phyloP scores from a whole-genome alignment of 2,888 invertebrate species.

The Dryadula phaetusa region DNA sequence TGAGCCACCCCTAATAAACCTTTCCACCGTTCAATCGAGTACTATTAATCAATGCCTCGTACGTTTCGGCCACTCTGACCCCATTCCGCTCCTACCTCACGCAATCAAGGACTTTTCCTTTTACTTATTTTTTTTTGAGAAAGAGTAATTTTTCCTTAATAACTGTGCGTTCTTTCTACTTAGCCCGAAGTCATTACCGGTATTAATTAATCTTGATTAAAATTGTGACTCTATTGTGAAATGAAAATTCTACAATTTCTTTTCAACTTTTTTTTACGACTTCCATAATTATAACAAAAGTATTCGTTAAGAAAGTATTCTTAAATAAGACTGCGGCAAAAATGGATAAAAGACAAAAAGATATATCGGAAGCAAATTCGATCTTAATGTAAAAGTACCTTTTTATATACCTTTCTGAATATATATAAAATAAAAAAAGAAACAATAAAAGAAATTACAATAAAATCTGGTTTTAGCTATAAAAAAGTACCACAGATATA shows the following conservation, averaged over 20 bases:
- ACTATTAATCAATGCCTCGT: slow-evolving; percentile 45
- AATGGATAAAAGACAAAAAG: background rate
- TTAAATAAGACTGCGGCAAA: background rate
- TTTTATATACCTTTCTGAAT: background rate
- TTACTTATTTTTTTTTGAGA: slow-evolving; percentile 39
- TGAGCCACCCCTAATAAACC: slow-evolving; percentile 8
- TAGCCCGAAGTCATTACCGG: slow-evolving; percentile 25
- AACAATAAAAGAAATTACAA: background rate
- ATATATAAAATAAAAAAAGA: background rate
- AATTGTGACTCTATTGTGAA: slow-evolving; percentile 19
- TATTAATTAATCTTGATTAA: slow-evolving; percentile 34
- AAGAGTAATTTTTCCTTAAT: slow-evolving; percentile 38
- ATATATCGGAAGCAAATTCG: background rate
- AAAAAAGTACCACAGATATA: background rate
- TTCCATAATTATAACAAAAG: background rate
- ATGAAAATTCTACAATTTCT: slow-evolving; percentile 13
- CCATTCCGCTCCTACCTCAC: slow-evolving; percentile 43
- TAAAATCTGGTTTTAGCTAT: too few species aligned
- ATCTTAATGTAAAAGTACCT: background rate
- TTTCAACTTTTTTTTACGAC: background rate
- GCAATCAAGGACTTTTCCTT: slow-evolving; percentile 46
- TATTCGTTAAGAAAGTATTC: background rate
- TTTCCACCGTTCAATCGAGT: slow-evolving; percentile 33
- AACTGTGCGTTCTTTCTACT: slow-evolving; percentile 18
- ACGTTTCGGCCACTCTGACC: slow-evolving; percentile 44